These are phyloP conservation scores for Heliconius charithonia DNA, from an alignment of 2,888 invertebrate species.

Conservation along the genomic window DNA sequence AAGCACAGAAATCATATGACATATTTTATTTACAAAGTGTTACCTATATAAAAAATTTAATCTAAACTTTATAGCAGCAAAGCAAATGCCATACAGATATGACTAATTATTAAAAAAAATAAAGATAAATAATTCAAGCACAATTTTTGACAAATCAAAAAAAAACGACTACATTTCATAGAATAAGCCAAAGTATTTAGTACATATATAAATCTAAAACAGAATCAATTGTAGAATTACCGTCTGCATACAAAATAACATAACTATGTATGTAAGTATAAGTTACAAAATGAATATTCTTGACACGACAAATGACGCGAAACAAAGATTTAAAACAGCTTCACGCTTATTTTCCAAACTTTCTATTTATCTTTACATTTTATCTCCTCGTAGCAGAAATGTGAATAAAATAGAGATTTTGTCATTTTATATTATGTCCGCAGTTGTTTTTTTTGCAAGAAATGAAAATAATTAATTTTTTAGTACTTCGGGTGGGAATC, in stretches of 20 bases:
- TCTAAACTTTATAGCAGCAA: background rate
- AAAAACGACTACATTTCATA: background rate
- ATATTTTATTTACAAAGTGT: background rate
- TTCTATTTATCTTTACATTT: background rate
- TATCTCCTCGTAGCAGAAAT: too few species aligned
- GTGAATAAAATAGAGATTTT: too few species aligned
- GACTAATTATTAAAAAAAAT: background rate
- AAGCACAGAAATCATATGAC: background rate
- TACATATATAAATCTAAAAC: background rate
- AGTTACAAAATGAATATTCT: background rate
- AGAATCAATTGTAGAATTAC: background rate
- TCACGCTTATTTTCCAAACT: slow-evolving; percentile 4
- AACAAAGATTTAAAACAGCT: background rate
- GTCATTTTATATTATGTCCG: too few species aligned
- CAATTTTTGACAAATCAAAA: background rate
- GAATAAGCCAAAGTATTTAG: background rate
- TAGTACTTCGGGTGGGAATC: too few species aligned
- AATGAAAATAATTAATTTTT: too few species aligned
- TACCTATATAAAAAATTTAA: background rate
- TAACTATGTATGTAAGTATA: background rate
- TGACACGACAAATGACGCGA: background rate
- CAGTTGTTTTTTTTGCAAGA: too few species aligned
- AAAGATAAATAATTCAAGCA: background rate
- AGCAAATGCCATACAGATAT: background rate
- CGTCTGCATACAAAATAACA: slow-evolving; percentile 1